Evolutionary conservation across 2,888 invertebrate species (phyloP).

Genomic region (Caenorhabditis drosophilae): DNA sequence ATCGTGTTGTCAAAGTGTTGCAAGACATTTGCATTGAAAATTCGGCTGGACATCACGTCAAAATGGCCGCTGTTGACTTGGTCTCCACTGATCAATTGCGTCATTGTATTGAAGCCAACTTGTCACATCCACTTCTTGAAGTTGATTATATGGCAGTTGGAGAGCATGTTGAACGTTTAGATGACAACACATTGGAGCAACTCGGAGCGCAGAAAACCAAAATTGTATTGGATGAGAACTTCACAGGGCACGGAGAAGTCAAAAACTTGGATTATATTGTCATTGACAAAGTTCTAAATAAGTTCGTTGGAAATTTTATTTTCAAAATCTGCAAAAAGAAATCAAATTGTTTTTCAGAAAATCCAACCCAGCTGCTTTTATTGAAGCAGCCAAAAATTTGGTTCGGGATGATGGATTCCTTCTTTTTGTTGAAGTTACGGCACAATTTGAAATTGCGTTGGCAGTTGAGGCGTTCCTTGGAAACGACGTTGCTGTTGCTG

Average conservation of each 20-base stretch:
- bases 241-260: slow-evolving; percentile 52
- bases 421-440: slow-evolving; percentile 70
- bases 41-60: slow-evolving; percentile 64
- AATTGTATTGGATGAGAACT: slow-evolving; percentile 49
- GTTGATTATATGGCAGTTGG: slow-evolving; percentile 35
- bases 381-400: slow-evolving; percentile 55
- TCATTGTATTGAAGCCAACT: slow-evolving; percentile 54
- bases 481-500: slow-evolving; percentile 39
- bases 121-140: slow-evolving; percentile 67
- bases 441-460: slow-evolving; percentile 65
- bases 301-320: slow-evolving; percentile 26
- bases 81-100: slow-evolving; percentile 60
- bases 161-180: slow-evolving; percentile 59
- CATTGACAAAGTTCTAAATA: slow-evolving; percentile 62
- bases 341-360: slow-evolving; percentile 46
- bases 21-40: slow-evolving; percentile 69
- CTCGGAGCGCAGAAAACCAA: slow-evolving; percentile 60
- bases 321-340: neutral
- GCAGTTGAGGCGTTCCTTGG: slow-evolving; percentile 55
- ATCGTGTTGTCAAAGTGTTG: slow-evolving; percentile 61
- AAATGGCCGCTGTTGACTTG: slow-evolving; percentile 63
- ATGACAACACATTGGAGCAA: slow-evolving; percentile 64
- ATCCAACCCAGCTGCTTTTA: slow-evolving; percentile 58
- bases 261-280: slow-evolving; percentile 66
- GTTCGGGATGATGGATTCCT: slow-evolving; percentile 71